Evolutionary conservation across 1,140 invertebrate species (phyloP), one percentile per base, ranked within the genome.

Genomic region (Diorhabda elongata): DNA sequence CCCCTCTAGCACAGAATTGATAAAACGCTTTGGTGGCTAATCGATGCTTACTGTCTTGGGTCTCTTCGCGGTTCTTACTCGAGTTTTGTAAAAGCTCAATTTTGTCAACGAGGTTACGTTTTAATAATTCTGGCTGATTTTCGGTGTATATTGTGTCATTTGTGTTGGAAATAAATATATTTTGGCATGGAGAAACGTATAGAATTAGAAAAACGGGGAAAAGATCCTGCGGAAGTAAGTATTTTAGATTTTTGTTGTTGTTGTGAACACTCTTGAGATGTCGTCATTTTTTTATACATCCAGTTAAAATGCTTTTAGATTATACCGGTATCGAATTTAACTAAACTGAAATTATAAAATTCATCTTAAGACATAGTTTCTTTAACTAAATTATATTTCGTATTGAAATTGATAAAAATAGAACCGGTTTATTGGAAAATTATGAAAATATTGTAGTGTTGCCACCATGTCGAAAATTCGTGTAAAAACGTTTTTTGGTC

Each of bases 181-280:
- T 56, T 67, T 68, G 68, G 63, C 81, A 96, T 97, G 94, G 94
- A 96, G 86, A 96, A 96, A 80, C 88, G 94, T 83, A 91, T 96
- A 86, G 90, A 92, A 78, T 87, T 96, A 78, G 94, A 96, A 84
- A 91, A 92, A 83, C 85, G 93, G 76, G 93, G 93, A 81, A 90
- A 88, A 80, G 89, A 87, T 80, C 89, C 92, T 73, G 89, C 87
- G 78, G 87, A 94, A 86, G 94, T 96, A 87, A 90, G 89, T 84
- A 77, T 76, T 63, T 42, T 58, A 58, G 59, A 52, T 62, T 52
- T 68, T 26, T 63, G 26, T 62, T 63, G 26, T 62, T 68, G 43
- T 61, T 63, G 65, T 67, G 43, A 42, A 60, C 43, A 67, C 8
- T 67, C 42, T 60, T n/a, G 56, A 69, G 57, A 26, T 69, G 63